A percentile compares a stretch with the other conserved stretches of the same genome.
These are phyloP conservation scores for Anadara kagoshimensis DNA, from an alignment of 1,140 invertebrate species.

Conservation along the genomic window DNA sequence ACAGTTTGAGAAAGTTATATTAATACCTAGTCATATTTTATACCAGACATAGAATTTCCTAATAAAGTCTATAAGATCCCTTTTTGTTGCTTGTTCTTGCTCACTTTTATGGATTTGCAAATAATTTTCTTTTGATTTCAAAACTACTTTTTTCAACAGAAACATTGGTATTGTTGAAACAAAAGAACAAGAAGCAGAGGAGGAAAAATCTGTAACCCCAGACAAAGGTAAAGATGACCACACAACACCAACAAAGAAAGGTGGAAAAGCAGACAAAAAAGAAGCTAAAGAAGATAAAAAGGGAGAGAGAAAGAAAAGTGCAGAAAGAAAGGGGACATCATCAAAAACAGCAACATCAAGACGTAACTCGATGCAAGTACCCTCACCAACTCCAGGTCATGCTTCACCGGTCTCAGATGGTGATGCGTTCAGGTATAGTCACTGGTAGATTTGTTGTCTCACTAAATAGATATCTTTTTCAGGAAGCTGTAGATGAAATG, in stretches of 20 bases:
- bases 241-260: conserved; percentile 57
- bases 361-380: conserved; percentile 52
- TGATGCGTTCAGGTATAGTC: conserved; percentile 61
- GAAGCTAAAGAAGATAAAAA: conserved; percentile 39
- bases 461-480: no score
- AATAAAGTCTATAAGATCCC: not conserved
- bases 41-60: not conserved
- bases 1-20: not conserved
- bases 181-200: conserved; percentile 66
- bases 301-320: conserved; percentile 57
- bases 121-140: not conserved
- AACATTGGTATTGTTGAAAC: conserved; percentile 67
- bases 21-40: not conserved
- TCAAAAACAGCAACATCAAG: conserved; percentile 29
- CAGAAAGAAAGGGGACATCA: conserved; percentile 47
- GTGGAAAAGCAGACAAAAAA: conserved; percentile 46
- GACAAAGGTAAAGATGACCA: conserved; percentile 66
- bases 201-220: conserved; percentile 66
- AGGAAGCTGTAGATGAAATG: no score
- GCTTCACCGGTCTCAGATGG: conserved; percentile 67
- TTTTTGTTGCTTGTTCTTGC: not conserved
- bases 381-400: conserved; percentile 65
- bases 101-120: not conserved
- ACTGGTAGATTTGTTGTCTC: no score
- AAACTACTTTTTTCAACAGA: conserved; percentile 52